phyloP scores from a whole-genome alignment of 2,797 vertebrate species.

The Argya squamiceps region DNA sequence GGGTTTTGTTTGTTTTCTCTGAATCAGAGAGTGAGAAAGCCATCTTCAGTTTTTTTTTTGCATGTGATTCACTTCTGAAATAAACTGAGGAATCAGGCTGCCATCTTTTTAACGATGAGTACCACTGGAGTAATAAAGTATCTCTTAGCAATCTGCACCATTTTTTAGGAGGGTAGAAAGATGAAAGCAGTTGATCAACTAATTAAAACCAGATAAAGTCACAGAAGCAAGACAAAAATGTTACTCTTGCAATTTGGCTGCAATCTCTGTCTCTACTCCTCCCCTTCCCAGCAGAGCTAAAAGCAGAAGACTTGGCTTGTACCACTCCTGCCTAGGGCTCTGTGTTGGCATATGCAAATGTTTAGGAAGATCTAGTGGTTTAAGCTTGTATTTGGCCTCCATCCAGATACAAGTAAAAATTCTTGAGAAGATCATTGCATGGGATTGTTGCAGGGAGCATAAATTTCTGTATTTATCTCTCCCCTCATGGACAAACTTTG shows the following conservation, averaged over 20 bases:
- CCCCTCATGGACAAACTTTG: not conserved
- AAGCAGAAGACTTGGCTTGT: constrained; percentile 4
- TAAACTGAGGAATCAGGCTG: not conserved
- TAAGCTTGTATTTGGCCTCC: constrained; percentile 33
- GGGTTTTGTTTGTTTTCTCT: not conserved
- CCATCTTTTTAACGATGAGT: not conserved
- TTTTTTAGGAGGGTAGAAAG: not conserved
- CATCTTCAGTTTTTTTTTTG: not conserved
- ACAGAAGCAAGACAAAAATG: not conserved
- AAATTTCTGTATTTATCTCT: not conserved
- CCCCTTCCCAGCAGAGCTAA: not conserved
- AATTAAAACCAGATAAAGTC: constrained; percentile 22
- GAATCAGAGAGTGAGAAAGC: not conserved
- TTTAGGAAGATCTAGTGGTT: constrained; percentile 13
- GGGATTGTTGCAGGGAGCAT: not conserved
- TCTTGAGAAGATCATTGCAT: not conserved
- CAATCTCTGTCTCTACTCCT: not conserved
- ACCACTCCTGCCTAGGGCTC: constrained; percentile 36
- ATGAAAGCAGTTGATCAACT: not conserved
- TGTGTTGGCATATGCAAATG: not conserved
- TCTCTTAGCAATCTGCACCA: not conserved
- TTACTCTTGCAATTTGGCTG: not conserved
- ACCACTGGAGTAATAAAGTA: not conserved
- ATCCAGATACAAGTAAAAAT: constrained; percentile 1
- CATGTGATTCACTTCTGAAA: not conserved